These are phyloP conservation scores for Dioctria rufipes DNA, from an alignment of 2,888 invertebrate genomes.

Conservation along the genomic window DNA sequence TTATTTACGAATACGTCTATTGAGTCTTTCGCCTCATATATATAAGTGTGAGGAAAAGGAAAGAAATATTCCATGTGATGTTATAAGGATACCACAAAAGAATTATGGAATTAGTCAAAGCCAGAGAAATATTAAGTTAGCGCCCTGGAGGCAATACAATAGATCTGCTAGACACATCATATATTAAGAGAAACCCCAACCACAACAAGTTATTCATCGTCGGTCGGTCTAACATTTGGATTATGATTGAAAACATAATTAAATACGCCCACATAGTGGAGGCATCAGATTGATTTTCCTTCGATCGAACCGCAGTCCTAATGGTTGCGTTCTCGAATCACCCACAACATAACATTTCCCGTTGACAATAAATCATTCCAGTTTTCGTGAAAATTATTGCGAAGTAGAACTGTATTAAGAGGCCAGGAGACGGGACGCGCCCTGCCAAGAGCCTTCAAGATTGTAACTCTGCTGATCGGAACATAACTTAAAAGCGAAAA, in stretches of 20 bases:
- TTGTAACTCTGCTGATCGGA: not conserved
- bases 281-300: slow-evolving; percentile 48
- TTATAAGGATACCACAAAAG: too few species aligned
- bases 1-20: too few species aligned
- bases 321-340: slow-evolving; percentile 23
- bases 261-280: slow-evolving; percentile 43
- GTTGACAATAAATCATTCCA: slow-evolving; percentile 35
- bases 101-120: slow-evolving; percentile 21
- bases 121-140: slow-evolving; percentile 36
- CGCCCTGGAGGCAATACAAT: slow-evolving; percentile 30
- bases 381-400: slow-evolving; percentile 44
- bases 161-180: slow-evolving; percentile 45
- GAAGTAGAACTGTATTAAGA: slow-evolving; percentile 7
- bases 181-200: slow-evolving; percentile 27
- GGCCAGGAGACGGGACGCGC: not conserved
- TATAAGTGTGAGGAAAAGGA: too few species aligned
- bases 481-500: not conserved
- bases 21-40: too few species aligned
- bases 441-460: too few species aligned
- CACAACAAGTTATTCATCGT: slow-evolving; percentile 46
- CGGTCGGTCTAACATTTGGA: slow-evolving; percentile 27
- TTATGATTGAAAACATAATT: slow-evolving; percentile 53
- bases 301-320: slow-evolving; percentile 38
- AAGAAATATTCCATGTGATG: too few species aligned
- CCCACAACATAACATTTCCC: slow-evolving; percentile 42